Evolutionary conservation across 2,797 vertebrate species (phyloP), one percentile per base, ranked within the genome.

Genomic region (Sebastes hubbsi): DNA sequence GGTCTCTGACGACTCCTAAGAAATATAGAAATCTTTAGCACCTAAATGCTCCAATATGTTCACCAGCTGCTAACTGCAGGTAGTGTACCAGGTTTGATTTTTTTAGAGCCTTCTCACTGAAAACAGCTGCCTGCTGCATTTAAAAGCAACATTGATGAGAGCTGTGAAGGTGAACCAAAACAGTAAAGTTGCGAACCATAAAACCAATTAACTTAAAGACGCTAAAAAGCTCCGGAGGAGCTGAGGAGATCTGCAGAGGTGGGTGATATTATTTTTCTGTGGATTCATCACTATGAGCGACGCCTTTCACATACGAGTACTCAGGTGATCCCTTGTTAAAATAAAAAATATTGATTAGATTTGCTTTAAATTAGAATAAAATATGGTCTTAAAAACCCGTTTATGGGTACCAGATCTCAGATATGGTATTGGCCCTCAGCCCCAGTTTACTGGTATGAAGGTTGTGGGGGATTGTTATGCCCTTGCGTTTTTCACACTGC

Each of bases 201-300:
- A 65, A 76, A 67, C 8, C 49, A 74, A 72, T 78, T 70, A 71
- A n/a, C 25, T 61, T 12, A 36, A 71, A 72, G 64, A 80, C 22
- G 38, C 64, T 68, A 75, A 72, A 75, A 73, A n/a, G 4, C 9
- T 30, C 42, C 3, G 5, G 2, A 20, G 12, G 12, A 69, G 27
- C 63, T 74, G 16, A 49, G 18, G 8, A 0, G 46, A 20, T 49
- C 46, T 49, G 60, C n/a, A 11, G 27, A 30, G n/a, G 7, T 62
- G 18, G 27, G 8, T 73, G 56, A 27, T 65, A 16, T 58, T 65
- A 30, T 58, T 69, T 75, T 18, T 34, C 32, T 70, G 30, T 52
- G 24, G 20, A 8, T 56, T 66, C 32, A 55, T 67, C 6, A 24
- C 18, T 38, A 46, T 4, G 2, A 42, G 14, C 1, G 5, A 42